phyloP scores from a whole-genome alignment of 2,113 vertebrate species.

The Eupsittula cactorum region DNA sequence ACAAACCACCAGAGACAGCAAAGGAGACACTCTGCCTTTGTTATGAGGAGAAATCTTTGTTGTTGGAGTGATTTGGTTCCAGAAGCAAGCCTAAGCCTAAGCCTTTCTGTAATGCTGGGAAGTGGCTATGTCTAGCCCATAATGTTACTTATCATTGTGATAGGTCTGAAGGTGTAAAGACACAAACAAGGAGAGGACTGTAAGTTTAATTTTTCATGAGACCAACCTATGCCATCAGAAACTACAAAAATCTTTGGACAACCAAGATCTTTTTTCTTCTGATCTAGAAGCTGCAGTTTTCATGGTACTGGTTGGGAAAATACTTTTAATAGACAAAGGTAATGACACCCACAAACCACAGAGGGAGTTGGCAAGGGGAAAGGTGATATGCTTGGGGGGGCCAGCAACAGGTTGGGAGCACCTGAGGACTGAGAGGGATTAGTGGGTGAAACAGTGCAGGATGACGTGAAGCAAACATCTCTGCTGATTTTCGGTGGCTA shows the following conservation, averaged over 20 bases:
- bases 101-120: neutral
- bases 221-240: neutral
- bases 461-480: accelerated
- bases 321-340: neutral
- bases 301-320: neutral
- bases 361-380: neutral
- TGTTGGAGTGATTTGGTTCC: neutral
- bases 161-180: neutral
- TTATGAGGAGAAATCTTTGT: neutral
- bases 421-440: neutral
- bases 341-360: neutral
- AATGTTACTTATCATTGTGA: neutral
- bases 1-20: constrained; percentile 23
- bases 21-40: neutral
- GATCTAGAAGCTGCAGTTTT: neutral
- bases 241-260: neutral
- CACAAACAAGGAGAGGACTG: neutral
- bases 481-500: neutral
- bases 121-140: neutral
- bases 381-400: neutral
- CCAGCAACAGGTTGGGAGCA: neutral
- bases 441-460: neutral
- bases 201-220: neutral
- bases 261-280: neutral
- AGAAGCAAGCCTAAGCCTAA: neutral